phyloP scores from a whole-genome alignment of 2,113 vertebrate genomes.

The Lycocorax pyrrhopterus region DNA sequence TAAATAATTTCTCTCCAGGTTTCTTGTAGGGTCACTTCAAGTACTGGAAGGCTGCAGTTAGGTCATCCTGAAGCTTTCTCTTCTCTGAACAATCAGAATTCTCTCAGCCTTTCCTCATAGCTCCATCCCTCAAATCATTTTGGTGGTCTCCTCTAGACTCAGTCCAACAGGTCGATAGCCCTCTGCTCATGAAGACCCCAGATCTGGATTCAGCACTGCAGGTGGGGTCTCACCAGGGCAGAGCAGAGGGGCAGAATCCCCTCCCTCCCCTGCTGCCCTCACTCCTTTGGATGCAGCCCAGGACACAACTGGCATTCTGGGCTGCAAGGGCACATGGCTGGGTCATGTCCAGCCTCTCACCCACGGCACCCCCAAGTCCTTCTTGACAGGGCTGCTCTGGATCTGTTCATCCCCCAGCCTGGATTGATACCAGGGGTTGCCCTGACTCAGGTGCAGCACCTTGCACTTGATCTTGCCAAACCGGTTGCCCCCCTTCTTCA shows the following conservation, averaged over 20 bases:
- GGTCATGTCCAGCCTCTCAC: background rate
- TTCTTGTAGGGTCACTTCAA: background rate
- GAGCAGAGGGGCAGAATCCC: background rate
- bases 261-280: background rate
- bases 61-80: background rate
- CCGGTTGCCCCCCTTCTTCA: background rate
- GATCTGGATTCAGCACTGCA: background rate
- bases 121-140: background rate
- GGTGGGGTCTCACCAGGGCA: background rate
- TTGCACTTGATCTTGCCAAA: background rate
- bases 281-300: background rate
- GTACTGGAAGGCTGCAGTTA: background rate
- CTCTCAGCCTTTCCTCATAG: background rate
- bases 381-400: background rate
- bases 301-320: background rate
- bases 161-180: background rate
- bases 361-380: background rate
- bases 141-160: background rate
- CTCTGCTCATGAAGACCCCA: background rate
- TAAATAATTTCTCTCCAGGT: background rate
- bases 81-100: background rate
- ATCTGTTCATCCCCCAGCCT: background rate
- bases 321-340: background rate
- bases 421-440: accelerated
- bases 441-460: background rate